phyloP scores from a whole-genome alignment of 2,113 vertebrate species.

The Nothoprocta perdicaria region DNA sequence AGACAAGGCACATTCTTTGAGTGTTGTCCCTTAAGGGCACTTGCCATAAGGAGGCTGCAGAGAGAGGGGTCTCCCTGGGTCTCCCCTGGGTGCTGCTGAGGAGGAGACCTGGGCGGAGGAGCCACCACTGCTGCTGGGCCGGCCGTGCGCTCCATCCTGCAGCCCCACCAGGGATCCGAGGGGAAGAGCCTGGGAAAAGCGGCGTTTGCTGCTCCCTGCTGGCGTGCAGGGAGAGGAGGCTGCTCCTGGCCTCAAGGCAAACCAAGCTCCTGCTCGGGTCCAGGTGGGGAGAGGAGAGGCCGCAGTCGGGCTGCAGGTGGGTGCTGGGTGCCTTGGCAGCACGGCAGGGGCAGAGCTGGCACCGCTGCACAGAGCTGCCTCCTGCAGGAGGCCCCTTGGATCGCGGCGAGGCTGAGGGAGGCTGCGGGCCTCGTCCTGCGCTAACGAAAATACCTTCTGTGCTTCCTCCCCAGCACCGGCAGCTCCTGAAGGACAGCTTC shows the following conservation, averaged over 20 bases:
- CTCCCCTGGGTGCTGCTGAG: background rate
- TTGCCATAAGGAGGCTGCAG: background rate
- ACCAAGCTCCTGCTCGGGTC: background rate
- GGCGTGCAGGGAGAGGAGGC: background rate
- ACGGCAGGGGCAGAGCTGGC: background rate
- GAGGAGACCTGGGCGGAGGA: background rate
- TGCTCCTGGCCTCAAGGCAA: background rate
- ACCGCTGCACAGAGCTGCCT: background rate
- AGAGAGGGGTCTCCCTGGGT: too few relatives aligned
- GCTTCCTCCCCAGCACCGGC: constrained; percentile 83
- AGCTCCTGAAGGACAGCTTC: constrained; percentile 94
- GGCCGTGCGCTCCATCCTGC: background rate
- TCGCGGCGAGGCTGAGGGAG: background rate
- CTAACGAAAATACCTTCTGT: background rate
- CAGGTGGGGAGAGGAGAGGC: background rate
- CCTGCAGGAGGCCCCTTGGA: background rate
- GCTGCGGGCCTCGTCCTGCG: background rate
- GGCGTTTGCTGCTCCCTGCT: constrained; percentile 68
- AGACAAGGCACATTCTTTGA: background rate
- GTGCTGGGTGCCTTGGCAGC: background rate
- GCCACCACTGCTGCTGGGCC: background rate
- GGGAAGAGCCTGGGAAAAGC: background rate
- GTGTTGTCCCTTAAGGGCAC: background rate
- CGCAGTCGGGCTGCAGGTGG: background rate
- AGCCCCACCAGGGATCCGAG: background rate